These are phyloP conservation scores for Botia almorhae DNA, from an alignment of 2,797 vertebrate genomes.

Conservation along the genomic window DNA sequence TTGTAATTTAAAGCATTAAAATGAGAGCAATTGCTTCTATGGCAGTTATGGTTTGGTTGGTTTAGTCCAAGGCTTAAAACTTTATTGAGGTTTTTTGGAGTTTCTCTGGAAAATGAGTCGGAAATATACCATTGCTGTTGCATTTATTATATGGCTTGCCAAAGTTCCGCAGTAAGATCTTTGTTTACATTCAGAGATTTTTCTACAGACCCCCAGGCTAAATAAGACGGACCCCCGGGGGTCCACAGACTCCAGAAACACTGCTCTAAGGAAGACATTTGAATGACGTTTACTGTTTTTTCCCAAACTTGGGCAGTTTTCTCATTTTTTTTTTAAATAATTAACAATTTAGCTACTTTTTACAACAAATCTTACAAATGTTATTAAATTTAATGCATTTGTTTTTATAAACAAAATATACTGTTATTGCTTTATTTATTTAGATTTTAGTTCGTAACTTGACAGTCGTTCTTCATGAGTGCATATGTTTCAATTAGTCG, in stretches of 20 bases:
- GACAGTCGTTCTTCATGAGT: neutral
- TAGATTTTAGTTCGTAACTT: neutral
- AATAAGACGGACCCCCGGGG: neutral
- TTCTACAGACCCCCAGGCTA: neutral
- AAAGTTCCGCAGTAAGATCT: neutral
- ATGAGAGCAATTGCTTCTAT: too few relatives aligned
- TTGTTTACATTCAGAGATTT: neutral
- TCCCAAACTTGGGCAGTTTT: neutral
- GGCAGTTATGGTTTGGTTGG: too few relatives aligned
- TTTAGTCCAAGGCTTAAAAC: too few relatives aligned
- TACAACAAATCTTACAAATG: too few relatives aligned
- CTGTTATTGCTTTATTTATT: neutral
- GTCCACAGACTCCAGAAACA: neutral
- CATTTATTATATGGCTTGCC: too few relatives aligned
- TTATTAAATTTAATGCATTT: neutral
- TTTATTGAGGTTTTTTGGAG: too few relatives aligned
- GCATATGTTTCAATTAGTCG: neutral
- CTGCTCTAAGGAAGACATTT: neutral
- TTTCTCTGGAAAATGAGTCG: too few relatives aligned
- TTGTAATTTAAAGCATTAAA: too few relatives aligned
- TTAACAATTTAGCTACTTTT: too few relatives aligned
- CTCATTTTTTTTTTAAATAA: too few relatives aligned
- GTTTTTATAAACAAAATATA: neutral
- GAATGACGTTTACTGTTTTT: too few relatives aligned
- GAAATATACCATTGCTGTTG: too few relatives aligned